Conservation (phyloP, 2,113 vertebrate genomes). For the Spea multiplicata region DNA sequence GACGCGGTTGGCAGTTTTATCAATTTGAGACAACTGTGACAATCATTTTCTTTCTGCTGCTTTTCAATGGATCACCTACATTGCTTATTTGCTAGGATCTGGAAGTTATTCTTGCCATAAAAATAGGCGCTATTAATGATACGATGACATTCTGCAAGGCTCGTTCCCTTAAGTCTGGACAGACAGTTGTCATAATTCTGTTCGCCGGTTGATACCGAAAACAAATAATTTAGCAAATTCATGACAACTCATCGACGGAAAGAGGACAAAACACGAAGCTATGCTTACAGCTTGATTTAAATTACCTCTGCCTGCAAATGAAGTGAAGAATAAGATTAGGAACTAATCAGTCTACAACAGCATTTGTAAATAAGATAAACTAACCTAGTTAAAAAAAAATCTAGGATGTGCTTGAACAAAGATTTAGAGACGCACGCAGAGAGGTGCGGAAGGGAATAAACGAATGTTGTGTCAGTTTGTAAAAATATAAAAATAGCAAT, state of each 20-base stretch:
- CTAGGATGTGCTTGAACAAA: too few species aligned
- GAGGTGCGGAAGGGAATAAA: too few species aligned
- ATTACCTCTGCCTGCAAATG: not conserved
- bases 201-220: constrained; percentile 3
- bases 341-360: too few species aligned
- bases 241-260: not conserved
- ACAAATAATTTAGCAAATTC: constrained; percentile 2
- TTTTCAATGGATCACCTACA: constrained; percentile 1
- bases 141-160: constrained; percentile 18
- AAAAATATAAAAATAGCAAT: constrained; percentile 2
- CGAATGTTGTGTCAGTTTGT: not conserved
- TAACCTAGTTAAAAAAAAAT: too few species aligned
- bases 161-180: constrained; percentile 3
- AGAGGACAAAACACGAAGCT: not conserved
- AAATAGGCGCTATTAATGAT: constrained; percentile 13
- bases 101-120: constrained; percentile 20
- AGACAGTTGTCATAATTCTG: constrained; percentile 24
- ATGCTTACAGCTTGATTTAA: constrained; percentile 11
- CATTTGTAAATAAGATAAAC: too few species aligned
- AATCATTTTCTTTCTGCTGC: constrained; percentile 9
- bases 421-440: too few species aligned
- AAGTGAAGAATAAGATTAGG: not conserved
- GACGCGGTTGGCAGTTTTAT: constrained; percentile 1
- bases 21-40: constrained; percentile 17
- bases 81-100: constrained; percentile 29